A percentile compares a stretch with the other conserved stretches of the same genome.
These are phyloP conservation scores for Corythoichthys haematopterus DNA, from an alignment of 2,113 vertebrate species.

Conservation along the genomic window DNA sequence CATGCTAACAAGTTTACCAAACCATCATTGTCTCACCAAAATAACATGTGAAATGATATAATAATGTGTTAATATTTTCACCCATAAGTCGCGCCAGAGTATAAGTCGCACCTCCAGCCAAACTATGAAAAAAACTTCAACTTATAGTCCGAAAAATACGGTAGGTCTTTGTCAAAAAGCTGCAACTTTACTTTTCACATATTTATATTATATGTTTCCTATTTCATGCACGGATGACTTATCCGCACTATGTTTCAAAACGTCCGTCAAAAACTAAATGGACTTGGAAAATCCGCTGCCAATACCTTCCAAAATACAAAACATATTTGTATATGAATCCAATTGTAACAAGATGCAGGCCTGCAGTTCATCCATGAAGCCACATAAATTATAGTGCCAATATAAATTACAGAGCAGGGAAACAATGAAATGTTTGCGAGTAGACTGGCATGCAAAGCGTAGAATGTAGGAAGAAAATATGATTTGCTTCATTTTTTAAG, in stretches of 20 bases:
- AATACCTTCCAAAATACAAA: slow-evolving; percentile 31
- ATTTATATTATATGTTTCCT: not conserved
- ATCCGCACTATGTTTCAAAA: slow-evolving; percentile 21
- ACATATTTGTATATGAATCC: slow-evolving; percentile 30
- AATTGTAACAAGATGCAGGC: slow-evolving; percentile 29
- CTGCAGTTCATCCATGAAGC: slow-evolving; percentile 35
- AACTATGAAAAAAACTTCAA: too few species aligned
- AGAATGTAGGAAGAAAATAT: too few species aligned
- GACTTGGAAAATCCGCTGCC: slow-evolving; percentile 24
- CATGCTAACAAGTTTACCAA: too few species aligned
- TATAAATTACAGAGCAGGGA: slow-evolving; percentile 41
- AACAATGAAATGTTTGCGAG: slow-evolving; percentile 15
- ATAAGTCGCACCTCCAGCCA: too few species aligned
- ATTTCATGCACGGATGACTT: slow-evolving; percentile 19
- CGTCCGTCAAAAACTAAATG: not conserved
- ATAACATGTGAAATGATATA: too few species aligned
- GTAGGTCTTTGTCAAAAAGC: not conserved
- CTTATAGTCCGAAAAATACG: too few species aligned
- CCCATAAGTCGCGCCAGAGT: too few species aligned
- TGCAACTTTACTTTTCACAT: slow-evolving; percentile 2
- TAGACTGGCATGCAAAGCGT: slow-evolving; percentile 9
- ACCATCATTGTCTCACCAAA: too few species aligned
- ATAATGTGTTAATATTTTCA: too few species aligned
- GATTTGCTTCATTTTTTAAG: too few species aligned
- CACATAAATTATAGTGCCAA: slow-evolving; percentile 38